Evolutionary conservation across 2,113 vertebrate species (phyloP).

Genomic region (crab-eating macaque (Macaca fascicularis)): T2T-MFA8v1.1 NC_088381.1:109558001-109558500

Average conservation of each 20-base stretch:
- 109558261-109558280: no score
- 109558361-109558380: neutral
- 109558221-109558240: no score
- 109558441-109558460: neutral
- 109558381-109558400: neutral
- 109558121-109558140: neutral
- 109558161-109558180: no score
- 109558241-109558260: no score
- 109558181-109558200: no score
- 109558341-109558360: neutral
- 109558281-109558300: no score
- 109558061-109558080: neutral
- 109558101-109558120: neutral
- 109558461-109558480: neutral
- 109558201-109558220: no score
- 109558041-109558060: neutral
- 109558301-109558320: no score
- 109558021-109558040: neutral
- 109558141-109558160: no score
- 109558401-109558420: neutral
- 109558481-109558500: neutral
- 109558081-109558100: neutral
- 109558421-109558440: neutral
- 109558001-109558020: neutral
- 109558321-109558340: neutral